Evolutionary conservation across 2,797 vertebrate genomes (phyloP).

Genomic region (Clamator glandarius): DNA sequence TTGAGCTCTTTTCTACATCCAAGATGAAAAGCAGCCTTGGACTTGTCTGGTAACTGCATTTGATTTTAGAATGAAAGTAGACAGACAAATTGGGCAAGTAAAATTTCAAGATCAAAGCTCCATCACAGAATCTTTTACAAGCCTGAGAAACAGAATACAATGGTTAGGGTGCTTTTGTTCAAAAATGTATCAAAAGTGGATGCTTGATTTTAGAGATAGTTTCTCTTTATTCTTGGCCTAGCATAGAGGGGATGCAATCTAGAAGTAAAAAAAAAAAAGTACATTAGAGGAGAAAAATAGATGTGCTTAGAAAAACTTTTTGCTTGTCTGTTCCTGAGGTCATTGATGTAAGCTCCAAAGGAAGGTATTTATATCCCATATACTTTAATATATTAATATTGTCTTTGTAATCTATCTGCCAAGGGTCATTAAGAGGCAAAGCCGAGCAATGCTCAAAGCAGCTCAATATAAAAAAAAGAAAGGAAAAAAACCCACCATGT

Average conservation of each 20-base stretch:
- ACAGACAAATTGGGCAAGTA: constrained; percentile 40
- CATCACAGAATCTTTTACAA: constrained; percentile 42
- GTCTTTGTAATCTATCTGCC: neutral
- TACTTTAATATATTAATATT: neutral
- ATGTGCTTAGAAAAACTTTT: neutral
- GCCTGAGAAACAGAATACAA: constrained; percentile 47
- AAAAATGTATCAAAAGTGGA: constrained; percentile 38
- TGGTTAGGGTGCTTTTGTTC: constrained; percentile 39
- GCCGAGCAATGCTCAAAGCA: neutral
- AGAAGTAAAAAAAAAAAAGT: neutral
- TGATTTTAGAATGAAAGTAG: constrained; percentile 63
- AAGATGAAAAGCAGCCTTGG: constrained; percentile 61
- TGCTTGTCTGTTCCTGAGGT: constrained; percentile 13
- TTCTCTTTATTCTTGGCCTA: constrained; percentile 30
- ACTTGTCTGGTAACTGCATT: constrained; percentile 46
- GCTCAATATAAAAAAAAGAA: neutral
- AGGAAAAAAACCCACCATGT: neutral
- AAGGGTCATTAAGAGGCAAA: neutral
- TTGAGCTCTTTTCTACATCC: constrained; percentile 45
- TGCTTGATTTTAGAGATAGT: constrained; percentile 46
- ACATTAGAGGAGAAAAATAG: constrained; percentile 24
- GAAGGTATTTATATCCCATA: neutral
- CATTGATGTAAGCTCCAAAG: constrained; percentile 36
- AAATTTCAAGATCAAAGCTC: constrained; percentile 67
- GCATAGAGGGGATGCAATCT: neutral